Evolutionary conservation across 1,140 invertebrate species (phyloP).

Genomic region (Drosophila punjabiensis): DNA sequence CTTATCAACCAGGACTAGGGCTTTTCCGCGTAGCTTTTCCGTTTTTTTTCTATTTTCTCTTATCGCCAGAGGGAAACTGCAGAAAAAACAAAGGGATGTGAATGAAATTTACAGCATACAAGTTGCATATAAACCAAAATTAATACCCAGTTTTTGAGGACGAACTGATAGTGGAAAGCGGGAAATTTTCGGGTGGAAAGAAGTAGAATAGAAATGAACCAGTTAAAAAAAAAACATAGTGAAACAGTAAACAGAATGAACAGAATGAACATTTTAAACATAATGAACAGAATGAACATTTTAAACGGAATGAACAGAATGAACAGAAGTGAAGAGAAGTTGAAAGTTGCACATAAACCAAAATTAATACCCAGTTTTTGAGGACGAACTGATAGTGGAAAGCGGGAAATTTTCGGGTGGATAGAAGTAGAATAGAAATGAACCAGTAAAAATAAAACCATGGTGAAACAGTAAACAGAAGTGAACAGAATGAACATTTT

Average conservation of each 20-base stretch:
- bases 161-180: conserved; percentile 4
- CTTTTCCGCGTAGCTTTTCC: conserved; percentile 6
- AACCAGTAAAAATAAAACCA: too few species aligned
- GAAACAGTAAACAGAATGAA: too few species aligned
- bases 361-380: conserved; percentile 66
- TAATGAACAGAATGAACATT: too few species aligned
- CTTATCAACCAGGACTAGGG: conserved; percentile 51
- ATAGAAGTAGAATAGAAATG: conserved; percentile 34
- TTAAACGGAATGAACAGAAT: too few species aligned
- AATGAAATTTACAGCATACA: conserved; percentile 61
- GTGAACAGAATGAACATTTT: too few species aligned
- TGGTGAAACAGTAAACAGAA: too few species aligned
- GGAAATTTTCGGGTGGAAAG: background rate
- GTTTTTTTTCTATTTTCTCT: background rate
- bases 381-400: conserved; percentile 5
- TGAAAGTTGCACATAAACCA: conserved; percentile 76
- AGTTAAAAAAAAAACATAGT: too few species aligned
- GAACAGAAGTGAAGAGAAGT: too few species aligned
- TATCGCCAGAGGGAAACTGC: conserved; percentile 47
- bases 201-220: conserved; percentile 38
- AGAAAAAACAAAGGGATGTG: conserved; percentile 37
- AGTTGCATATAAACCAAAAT: conserved; percentile 78
- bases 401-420: background rate
- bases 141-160: conserved; percentile 54
- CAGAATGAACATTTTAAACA: too few species aligned